A percentile compares a stretch with the other conserved stretches of the same genome.
Conservation (phyloP, 2,888 invertebrate genomes). For the Tipula vernalis region DNA sequence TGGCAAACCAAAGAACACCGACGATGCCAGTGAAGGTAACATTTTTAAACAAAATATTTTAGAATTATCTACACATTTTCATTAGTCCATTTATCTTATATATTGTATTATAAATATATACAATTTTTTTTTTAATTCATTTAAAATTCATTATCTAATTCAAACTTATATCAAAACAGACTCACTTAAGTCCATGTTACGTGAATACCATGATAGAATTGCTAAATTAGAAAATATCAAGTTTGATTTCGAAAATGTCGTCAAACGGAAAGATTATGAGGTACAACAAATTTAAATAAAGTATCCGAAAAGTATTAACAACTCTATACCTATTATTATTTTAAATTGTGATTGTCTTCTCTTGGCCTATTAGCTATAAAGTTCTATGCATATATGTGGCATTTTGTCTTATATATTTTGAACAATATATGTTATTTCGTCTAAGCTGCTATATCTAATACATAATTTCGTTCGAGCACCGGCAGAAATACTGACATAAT, state of each 20-base stretch:
- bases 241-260: slow-evolving; percentile 97
- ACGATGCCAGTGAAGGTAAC: slow-evolving; percentile 89
- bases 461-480: neutral
- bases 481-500: neutral
- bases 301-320: slow-evolving; percentile 8
- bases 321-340: neutral
- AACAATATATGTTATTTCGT: neutral
- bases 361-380: neutral
- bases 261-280: slow-evolving; percentile 97
- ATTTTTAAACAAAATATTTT: slow-evolving; percentile 8
- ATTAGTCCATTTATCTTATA: neutral
- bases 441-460: neutral
- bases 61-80: slow-evolving; percentile 13
- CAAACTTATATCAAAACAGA: slow-evolving; percentile 41
- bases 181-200: slow-evolving; percentile 59
- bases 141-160: slow-evolving; percentile 7
- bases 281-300: slow-evolving; percentile 45
- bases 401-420: neutral
- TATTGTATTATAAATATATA: neutral
- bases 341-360: neutral
- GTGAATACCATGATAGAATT: slow-evolving; percentile 83
- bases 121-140: neutral
- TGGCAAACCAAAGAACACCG: slow-evolving; percentile 81
- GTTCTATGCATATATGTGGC: neutral
- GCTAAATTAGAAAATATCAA: slow-evolving; percentile 81